A percentile compares a stretch with the other conserved stretches of the same genome.
Conservation (phyloP, 2,113 vertebrate species). For the Megatriorchis doriae region DNA sequence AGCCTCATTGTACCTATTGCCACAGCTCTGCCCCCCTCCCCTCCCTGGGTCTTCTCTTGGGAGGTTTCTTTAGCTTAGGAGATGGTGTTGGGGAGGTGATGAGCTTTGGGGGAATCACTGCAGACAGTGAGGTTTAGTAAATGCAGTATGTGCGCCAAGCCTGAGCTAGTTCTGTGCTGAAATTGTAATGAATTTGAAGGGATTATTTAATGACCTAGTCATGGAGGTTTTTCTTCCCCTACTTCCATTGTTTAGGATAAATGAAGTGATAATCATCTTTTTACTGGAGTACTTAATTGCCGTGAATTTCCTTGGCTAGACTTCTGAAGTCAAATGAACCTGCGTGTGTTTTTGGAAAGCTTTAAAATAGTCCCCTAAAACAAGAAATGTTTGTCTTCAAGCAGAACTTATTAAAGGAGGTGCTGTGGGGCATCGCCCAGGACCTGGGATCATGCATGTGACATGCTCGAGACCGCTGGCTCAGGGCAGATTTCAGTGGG, state of each 20-base stretch:
- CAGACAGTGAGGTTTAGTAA: background rate
- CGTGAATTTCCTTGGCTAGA: background rate
- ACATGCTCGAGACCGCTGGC: accelerated
- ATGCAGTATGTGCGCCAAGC: background rate
- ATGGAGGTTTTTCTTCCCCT: background rate
- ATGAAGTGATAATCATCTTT: constrained; percentile 11
- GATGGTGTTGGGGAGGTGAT: accelerated
- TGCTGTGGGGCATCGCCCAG: background rate
- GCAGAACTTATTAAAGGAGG: background rate
- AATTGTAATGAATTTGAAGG: background rate
- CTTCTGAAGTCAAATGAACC: background rate
- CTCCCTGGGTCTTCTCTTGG: background rate
- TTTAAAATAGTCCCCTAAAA: background rate
- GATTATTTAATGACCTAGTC: background rate
- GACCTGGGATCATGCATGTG: background rate
- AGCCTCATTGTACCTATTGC: background rate
- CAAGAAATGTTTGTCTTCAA: background rate
- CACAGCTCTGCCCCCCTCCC: background rate
- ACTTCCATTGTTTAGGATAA: background rate
- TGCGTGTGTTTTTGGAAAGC: background rate
- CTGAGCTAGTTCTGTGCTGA: background rate
- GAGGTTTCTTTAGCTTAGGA: background rate
- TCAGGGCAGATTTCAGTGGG: accelerated
- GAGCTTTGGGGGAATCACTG: background rate
- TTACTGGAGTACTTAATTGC: background rate